phyloP scores from a whole-genome alignment of 1,140 invertebrate species.

The Acromyrmex echinatior region DNA sequence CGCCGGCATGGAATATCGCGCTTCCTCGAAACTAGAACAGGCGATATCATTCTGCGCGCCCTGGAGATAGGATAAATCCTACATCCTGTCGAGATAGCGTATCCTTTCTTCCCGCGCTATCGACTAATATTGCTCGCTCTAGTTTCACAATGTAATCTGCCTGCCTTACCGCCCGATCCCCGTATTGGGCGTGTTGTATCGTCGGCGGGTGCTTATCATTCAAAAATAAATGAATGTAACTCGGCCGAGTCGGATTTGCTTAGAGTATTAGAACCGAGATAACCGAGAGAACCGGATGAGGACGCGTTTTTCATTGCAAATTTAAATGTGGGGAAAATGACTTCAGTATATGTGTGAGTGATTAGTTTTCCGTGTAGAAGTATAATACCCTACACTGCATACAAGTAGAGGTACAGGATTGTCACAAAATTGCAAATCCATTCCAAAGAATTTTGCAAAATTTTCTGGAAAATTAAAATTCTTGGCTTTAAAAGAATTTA shows the following conservation, averaged over 20 bases:
- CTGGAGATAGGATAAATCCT: conserved; percentile 44
- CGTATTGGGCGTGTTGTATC: not conserved
- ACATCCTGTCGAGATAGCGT: conserved; percentile 43
- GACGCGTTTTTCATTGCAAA: not conserved
- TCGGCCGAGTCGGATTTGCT: not conserved
- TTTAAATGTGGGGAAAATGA: no score
- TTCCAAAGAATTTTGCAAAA: no score
- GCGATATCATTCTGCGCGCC: conserved; percentile 29
- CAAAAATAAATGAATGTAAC: not conserved
- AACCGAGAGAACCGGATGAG: not conserved
- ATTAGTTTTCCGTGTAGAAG: no score
- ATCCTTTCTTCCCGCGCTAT: conserved; percentile 41
- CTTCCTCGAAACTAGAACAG: conserved; percentile 38
- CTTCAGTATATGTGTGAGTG: no score
- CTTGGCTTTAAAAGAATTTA: no score
- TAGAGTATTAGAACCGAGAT: not conserved
- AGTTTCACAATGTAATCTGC: conserved; percentile 8
- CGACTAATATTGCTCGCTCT: conserved; percentile 41
- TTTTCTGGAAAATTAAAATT: no score
- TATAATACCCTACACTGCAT: no score
- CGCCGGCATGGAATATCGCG: not conserved
- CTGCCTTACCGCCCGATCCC: not conserved
- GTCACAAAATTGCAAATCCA: no score
- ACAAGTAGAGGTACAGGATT: no score
- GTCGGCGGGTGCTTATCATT: not conserved